A percentile compares a stretch with the other conserved stretches of the same genome.
These are phyloP conservation scores for Pantherophis guttatus DNA, from an alignment of 2,113 vertebrate genomes.

Conservation along the genomic window DNA sequence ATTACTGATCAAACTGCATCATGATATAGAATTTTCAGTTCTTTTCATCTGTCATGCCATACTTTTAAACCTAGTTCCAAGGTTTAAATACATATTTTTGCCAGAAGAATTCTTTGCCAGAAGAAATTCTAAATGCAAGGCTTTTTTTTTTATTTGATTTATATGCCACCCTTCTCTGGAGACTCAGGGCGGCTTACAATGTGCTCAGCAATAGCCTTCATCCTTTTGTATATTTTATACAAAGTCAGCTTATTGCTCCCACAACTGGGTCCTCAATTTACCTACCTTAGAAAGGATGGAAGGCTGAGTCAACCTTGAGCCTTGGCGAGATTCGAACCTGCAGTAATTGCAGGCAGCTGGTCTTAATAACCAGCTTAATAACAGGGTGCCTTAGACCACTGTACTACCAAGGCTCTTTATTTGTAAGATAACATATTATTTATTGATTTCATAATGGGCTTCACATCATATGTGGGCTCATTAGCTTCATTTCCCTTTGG, in stretches of 20 bases:
- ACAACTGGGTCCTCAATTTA: too few relatives aligned
- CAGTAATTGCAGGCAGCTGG: too few relatives aligned
- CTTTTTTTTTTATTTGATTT: not conserved
- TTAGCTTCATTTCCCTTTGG: not conserved
- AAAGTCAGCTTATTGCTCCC: too few relatives aligned
- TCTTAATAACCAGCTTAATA: too few relatives aligned
- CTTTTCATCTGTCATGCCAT: conserved; percentile 75
- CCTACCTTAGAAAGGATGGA: too few relatives aligned
- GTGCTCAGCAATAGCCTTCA: too few relatives aligned
- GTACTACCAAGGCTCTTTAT: conserved; percentile 17
- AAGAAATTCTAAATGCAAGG: conserved; percentile 49
- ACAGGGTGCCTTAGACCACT: too few relatives aligned
- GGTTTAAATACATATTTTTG: conserved; percentile 68
- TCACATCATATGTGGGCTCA: not conserved
- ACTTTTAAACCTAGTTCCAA: conserved; percentile 66
- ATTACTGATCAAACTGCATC: conserved; percentile 74
- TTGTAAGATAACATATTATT: conserved; percentile 50
- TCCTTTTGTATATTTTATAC: too few relatives aligned
- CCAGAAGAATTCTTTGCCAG: conserved; percentile 43
- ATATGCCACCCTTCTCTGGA: too few relatives aligned
- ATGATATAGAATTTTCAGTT: conserved; percentile 78
- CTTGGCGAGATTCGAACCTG: too few relatives aligned
- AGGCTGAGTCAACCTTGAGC: too few relatives aligned
- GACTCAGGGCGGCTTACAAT: too few relatives aligned
- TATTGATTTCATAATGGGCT: conserved; percentile 54